Evolutionary conservation across 2,888 invertebrate species (phyloP).

Genomic region (Meiosimyza decipiens): DNA sequence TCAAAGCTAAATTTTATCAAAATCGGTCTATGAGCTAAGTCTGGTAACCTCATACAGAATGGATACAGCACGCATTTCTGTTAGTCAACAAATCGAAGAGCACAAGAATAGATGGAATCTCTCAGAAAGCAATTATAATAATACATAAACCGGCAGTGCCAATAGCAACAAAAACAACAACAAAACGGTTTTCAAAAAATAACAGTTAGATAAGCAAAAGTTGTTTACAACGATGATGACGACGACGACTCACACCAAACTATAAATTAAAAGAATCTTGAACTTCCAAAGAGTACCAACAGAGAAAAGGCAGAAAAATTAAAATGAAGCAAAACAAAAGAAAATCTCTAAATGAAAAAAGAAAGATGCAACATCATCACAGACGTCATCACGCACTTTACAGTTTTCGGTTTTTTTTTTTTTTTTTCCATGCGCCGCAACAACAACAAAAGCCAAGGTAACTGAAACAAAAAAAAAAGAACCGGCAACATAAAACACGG

Average conservation of each 20-base stretch:
- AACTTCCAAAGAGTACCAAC: not conserved
- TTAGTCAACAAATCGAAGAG: too few species aligned
- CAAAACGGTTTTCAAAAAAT: not conserved
- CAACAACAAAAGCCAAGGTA: not conserved
- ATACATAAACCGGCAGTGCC: too few species aligned
- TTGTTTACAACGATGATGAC: not conserved
- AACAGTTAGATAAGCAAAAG: slow-evolving; percentile 29
- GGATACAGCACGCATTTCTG: too few species aligned
- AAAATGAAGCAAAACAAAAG: not conserved
- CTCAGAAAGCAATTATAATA: too few species aligned
- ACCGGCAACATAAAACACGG: not conserved
- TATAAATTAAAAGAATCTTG: not conserved
- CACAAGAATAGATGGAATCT: too few species aligned
- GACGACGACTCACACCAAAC: not conserved
- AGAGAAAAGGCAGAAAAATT: not conserved
- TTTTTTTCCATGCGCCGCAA: not conserved
- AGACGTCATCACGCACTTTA: slow-evolving; percentile 24
- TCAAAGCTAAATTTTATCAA: too few species aligned
- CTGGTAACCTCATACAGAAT: too few species aligned
- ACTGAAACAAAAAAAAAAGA: not conserved
- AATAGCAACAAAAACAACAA: not conserved
- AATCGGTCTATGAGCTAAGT: too few species aligned
- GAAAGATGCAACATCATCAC: slow-evolving; percentile 18
- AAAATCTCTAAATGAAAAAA: too few species aligned
- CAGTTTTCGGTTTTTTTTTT: not conserved